Percentiles rank a stretch among this genome's conserved stretches.
These are phyloP conservation scores for Orchesella cincta DNA, from an alignment of 1,140 invertebrate species.

Conservation along the genomic window DNA sequence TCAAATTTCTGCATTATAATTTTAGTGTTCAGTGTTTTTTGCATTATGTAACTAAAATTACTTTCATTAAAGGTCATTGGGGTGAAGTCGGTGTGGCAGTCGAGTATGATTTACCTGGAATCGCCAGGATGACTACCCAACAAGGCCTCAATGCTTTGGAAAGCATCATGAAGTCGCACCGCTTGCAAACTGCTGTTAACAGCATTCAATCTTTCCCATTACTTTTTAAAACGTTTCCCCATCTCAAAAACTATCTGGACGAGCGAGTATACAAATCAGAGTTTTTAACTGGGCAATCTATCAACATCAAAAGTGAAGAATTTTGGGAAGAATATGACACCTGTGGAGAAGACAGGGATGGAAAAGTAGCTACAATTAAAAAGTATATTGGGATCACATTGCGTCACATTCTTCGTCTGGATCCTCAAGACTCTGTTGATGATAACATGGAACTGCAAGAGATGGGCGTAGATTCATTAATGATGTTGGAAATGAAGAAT, in stretches of 20 bases:
- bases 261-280: background rate
- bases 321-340: constrained; percentile 6
- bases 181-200: background rate
- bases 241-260: background rate
- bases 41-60: no score
- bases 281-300: background rate
- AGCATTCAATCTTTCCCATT: background rate
- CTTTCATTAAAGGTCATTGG: no score
- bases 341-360: background rate
- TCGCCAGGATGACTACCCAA: background rate
- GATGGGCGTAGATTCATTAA: background rate
- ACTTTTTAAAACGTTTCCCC: background rate
- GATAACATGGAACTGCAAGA: background rate
- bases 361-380: background rate
- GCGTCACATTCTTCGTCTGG: background rate
- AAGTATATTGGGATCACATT: background rate
- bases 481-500: constrained; percentile 17
- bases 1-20: no score
- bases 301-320: background rate
- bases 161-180: background rate
- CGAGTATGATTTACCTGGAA: background rate
- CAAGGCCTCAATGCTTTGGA: background rate
- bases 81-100: background rate
- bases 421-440: background rate
- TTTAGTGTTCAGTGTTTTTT: no score